These are phyloP conservation scores for Agrochola circellaris DNA, from an alignment of 2,888 invertebrate species.

Conservation along the genomic window DNA sequence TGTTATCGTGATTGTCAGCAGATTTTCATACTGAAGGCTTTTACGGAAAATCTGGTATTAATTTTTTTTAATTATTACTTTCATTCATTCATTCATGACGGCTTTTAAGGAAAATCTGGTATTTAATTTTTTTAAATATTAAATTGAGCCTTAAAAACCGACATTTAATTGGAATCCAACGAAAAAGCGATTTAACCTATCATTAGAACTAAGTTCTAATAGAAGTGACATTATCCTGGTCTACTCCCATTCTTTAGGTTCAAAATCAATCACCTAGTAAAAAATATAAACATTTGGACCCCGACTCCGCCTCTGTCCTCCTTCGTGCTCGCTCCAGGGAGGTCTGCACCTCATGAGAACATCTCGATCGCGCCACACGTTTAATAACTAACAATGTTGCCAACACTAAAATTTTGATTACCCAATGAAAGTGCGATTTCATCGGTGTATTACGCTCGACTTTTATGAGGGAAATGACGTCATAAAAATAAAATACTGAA, in stretches of 20 bases:
- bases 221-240: background rate
- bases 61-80: no score
- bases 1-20: no score
- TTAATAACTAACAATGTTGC: constrained; percentile 57
- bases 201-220: no score
- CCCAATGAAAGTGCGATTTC: constrained; percentile 49
- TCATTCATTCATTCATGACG: no score
- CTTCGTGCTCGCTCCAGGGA: constrained; percentile 77
- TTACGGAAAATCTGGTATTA: no score
- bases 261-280: background rate
- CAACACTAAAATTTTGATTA: constrained; percentile 51
- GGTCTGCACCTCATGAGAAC: constrained; percentile 73
- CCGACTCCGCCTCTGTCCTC: constrained; percentile 67
- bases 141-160: background rate
- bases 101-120: no score
- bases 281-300: background rate
- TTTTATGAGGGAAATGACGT: constrained; percentile 24
- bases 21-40: no score
- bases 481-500: constrained; percentile 19
- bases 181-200: no score
- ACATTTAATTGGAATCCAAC: background rate
- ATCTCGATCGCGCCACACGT: constrained; percentile 60
- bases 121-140: no score
- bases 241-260: background rate
- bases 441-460: background rate